Percentiles rank a stretch among this genome's conserved stretches.
phyloP scores from a whole-genome alignment of 2,113 vertebrate genomes.

The Smithornis capensis region DNA sequence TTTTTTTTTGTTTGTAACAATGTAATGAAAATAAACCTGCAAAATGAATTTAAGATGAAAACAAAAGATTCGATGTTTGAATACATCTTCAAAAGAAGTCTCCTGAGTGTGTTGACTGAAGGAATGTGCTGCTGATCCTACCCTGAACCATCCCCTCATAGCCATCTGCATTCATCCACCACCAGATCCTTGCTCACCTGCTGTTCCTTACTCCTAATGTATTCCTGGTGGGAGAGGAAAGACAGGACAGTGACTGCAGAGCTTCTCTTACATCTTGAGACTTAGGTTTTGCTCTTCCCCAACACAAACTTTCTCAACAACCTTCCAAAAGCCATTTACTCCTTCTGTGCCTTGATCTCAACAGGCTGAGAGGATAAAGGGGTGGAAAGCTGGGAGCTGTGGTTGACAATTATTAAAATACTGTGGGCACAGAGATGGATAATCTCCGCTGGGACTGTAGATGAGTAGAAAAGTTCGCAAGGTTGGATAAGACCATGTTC shows the following conservation, averaged over 20 bases:
- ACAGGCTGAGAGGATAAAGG: not conserved
- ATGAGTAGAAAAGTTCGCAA: not conserved
- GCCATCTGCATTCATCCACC: not conserved
- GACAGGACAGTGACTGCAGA: not conserved
- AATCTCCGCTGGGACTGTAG: not conserved
- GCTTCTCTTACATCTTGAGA: not conserved
- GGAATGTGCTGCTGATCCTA: not conserved
- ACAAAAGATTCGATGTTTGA: not conserved
- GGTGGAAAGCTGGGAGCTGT: accelerated
- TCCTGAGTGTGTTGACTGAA: accelerated
- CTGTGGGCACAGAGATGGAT: not conserved
- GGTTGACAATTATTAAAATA: not conserved
- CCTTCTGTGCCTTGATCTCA: accelerated
- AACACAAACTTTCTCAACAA: accelerated
- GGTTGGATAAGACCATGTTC: not conserved
- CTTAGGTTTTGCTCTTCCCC: not conserved
- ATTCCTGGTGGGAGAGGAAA: not conserved
- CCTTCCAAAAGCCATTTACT: not conserved
- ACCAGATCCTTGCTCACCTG: not conserved
- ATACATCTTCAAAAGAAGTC: not conserved
- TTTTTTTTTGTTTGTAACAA: not conserved
- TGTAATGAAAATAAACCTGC: not conserved
- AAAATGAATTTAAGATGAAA: not conserved
- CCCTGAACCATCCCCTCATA: accelerated
- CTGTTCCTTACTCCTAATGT: not conserved